Conservation (phyloP, 2,113 vertebrate species). For the Myanophis thanlyinensis region DNA sequence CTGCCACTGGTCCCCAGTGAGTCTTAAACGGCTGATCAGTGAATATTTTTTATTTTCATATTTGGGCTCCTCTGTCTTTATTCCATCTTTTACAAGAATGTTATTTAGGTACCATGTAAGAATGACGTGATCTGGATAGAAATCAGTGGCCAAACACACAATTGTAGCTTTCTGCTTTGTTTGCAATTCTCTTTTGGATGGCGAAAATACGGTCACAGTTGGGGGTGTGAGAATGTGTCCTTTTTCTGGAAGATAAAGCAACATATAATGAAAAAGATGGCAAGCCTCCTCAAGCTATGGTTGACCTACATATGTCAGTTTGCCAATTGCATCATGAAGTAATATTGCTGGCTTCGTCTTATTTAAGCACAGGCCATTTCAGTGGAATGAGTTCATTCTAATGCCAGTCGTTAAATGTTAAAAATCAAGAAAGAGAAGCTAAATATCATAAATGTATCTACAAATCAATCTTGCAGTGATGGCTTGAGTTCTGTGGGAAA, state of each 20-base stretch:
- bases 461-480: not conserved
- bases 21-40: slow-evolving; percentile 81
- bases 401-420: not conserved
- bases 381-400: not conserved
- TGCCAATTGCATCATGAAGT: not conserved
- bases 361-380: not conserved
- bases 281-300: not conserved
- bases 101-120: slow-evolving; percentile 75
- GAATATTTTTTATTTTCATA: slow-evolving; percentile 32
- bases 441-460: too few relatives aligned
- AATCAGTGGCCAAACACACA: slow-evolving; percentile 79
- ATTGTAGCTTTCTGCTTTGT: slow-evolving; percentile 73
- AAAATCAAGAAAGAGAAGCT: not conserved
- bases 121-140: slow-evolving; percentile 85
- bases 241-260: slow-evolving; percentile 56
- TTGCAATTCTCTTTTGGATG: slow-evolving; percentile 70
- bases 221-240: not conserved
- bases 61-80: slow-evolving; percentile 69
- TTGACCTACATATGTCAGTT: not conserved
- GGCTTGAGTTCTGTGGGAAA: not conserved
- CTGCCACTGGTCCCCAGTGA: slow-evolving; percentile 65
- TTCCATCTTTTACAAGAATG: accelerated
- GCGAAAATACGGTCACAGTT: slow-evolving; percentile 69
- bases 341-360: not conserved
- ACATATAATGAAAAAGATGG: not conserved